Base-by-base conservation (phyloP, 2,888 invertebrate genomes). In the Leptarthrus brevirostris region DNA sequence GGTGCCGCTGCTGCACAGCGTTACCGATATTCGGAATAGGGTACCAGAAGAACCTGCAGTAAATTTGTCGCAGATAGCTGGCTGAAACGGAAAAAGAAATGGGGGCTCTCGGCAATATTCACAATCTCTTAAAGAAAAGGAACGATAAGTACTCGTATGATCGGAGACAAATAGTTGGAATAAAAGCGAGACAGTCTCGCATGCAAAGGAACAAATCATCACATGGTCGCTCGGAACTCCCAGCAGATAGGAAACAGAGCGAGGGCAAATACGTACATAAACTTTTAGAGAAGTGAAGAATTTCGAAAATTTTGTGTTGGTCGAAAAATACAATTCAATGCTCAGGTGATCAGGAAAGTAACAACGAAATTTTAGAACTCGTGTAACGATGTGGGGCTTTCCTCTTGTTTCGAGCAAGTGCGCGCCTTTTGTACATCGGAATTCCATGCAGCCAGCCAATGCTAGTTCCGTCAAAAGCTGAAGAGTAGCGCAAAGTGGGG, bases 281-380 rank as follows among this genome's bases (percentile, higher is more conserved):
- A n/a, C n/a, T n/a, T n/a, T n/a, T n/a, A n/a, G n/a, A n/a, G n/a
- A n/a, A 47, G 14, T 74, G 77, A 77, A 77, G 80, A 82, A 83
- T 81, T 82, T 82, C 82, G 83, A 83, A 83, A 83, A 83, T 81
- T 83, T 84, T 82, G 84, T 84, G 84, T 84, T 84, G 82, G 84
- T 84, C 84, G 84, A 84, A 84, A 84, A 81, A 80, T 80, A 83
- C 82, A 83, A 83, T 83, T 82, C 80, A 80, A 77, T 76, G 77
- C 82, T 73, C 79, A 81, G 84, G 84, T 78, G 77, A 79, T 0
- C 83, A 84, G 34, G 14, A 71, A 14, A 10, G 0, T 54, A 40
- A 40, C 22, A 71, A 16, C 40, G n/a, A 40, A 8, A 3, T 36
- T 69, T 70, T 70, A 70, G 52, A 30, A 69, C 69, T 66, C 47